Evolutionary conservation across 2,888 invertebrate species (phyloP).

Genomic region (Caenorhabditis zanzibari): DNA sequence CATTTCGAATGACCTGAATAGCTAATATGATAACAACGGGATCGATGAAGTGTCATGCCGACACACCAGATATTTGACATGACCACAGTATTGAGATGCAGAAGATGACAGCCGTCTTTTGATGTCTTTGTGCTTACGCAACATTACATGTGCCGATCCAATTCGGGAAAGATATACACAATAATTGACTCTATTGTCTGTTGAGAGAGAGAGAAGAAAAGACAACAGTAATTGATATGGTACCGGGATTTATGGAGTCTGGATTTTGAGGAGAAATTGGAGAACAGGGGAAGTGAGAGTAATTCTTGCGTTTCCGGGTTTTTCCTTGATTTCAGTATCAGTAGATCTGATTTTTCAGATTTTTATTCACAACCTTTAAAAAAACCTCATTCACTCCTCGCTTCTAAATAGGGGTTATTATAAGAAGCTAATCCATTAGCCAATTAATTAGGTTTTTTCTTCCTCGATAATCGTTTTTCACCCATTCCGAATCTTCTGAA

Average conservation of each 20-base stretch:
- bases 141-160: constrained; percentile 31
- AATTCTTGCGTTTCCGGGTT: too few relatives aligned
- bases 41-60: constrained; percentile 24
- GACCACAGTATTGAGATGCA: background rate
- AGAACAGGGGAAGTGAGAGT: too few relatives aligned
- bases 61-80: constrained; percentile 51
- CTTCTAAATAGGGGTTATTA: constrained; percentile 3
- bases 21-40: constrained; percentile 32
- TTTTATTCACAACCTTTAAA: background rate
- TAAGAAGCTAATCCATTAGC: constrained; percentile 5
- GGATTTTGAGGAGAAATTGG: too few relatives aligned
- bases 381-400: too few relatives aligned
- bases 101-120: constrained; percentile 46
- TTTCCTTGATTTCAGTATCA: too few relatives aligned
- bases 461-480: constrained; percentile 13
- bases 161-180: constrained; percentile 1
- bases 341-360: too few relatives aligned
- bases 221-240: constrained; percentile 23
- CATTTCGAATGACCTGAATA: constrained; percentile 43
- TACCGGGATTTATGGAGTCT: background rate
- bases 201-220: background rate
- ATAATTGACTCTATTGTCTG: constrained; percentile 14
- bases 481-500: constrained; percentile 11
- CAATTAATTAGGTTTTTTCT: background rate
- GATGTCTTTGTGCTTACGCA: constrained; percentile 52